Conservation (phyloP, 2,113 vertebrate species). For the Aphyosemion australe region DNA sequence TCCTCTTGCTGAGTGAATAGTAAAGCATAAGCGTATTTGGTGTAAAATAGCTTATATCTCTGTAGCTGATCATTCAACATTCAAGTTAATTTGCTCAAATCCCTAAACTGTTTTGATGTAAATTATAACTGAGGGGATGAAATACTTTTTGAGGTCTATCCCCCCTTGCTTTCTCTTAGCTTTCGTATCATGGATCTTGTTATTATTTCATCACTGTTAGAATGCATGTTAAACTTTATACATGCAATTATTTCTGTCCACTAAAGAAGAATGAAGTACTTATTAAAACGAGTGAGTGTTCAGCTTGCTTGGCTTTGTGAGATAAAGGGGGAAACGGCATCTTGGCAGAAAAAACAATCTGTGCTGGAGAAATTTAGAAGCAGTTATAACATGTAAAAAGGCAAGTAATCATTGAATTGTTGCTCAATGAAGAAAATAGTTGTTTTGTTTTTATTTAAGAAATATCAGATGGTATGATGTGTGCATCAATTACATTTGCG, state of each 20-base stretch:
- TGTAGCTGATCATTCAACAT: too few species aligned
- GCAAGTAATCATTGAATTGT: neutral
- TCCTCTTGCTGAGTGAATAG: too few species aligned
- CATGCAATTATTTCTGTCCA: too few species aligned
- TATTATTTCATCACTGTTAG: neutral
- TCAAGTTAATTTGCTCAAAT: neutral
- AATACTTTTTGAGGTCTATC: neutral
- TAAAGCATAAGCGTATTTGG: too few species aligned
- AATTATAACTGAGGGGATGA: slow-evolving; percentile 1
- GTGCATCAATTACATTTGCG: neutral
- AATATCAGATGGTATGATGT: neutral
- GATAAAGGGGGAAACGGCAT: neutral
- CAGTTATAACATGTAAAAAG: neutral
- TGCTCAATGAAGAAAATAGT: neutral
- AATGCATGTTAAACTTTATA: neutral
- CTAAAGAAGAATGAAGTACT: neutral
- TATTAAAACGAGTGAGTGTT: neutral
- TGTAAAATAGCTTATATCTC: too few species aligned
- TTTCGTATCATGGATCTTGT: neutral
- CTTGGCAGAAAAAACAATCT: neutral
- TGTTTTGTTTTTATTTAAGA: neutral
- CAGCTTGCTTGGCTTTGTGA: neutral
- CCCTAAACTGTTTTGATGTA: neutral
- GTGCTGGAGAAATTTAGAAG: neutral
- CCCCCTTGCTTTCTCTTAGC: too few species aligned